Evolutionary conservation across 2,797 vertebrate genomes (phyloP).

Genomic region (Helostoma temminkii): DNA sequence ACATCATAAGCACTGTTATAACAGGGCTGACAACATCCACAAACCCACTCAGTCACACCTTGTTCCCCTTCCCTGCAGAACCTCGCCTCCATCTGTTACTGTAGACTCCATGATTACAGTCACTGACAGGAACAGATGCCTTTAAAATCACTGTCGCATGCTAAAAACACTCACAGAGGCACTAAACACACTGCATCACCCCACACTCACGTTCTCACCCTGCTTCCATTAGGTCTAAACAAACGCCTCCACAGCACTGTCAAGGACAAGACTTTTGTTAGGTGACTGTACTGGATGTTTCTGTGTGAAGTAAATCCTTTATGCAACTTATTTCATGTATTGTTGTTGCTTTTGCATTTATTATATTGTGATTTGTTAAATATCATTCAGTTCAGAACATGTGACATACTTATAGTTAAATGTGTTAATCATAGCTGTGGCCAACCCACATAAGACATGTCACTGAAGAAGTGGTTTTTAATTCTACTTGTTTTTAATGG

Average conservation of each 20-base stretch:
- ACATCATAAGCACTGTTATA: slow-evolving; percentile 15
- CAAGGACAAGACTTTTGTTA: slow-evolving; percentile 57
- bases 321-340: background rate
- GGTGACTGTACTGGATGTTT: slow-evolving; percentile 38
- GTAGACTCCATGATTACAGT: background rate
- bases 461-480: too few relatives aligned
- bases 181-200: slow-evolving; percentile 17
- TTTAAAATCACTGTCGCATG: slow-evolving; percentile 12
- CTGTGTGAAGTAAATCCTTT: slow-evolving; percentile 22
- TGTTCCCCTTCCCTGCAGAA: slow-evolving; percentile 7
- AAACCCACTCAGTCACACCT: slow-evolving; percentile 41
- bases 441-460: too few relatives aligned
- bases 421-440: too few relatives aligned
- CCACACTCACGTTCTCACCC: slow-evolving; percentile 17
- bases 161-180: background rate
- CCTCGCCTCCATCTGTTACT: slow-evolving; percentile 17
- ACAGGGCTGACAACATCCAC: slow-evolving; percentile 26
- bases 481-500: background rate
- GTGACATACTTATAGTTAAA: too few relatives aligned
- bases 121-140: slow-evolving; percentile 1
- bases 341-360: background rate
- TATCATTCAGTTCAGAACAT: background rate
- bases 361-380: background rate
- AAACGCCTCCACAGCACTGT: slow-evolving; percentile 53
- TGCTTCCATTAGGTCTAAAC: slow-evolving; percentile 40